Conservation (phyloP, 2,113 vertebrate genomes). For the Paraplagusia blochii region DNA sequence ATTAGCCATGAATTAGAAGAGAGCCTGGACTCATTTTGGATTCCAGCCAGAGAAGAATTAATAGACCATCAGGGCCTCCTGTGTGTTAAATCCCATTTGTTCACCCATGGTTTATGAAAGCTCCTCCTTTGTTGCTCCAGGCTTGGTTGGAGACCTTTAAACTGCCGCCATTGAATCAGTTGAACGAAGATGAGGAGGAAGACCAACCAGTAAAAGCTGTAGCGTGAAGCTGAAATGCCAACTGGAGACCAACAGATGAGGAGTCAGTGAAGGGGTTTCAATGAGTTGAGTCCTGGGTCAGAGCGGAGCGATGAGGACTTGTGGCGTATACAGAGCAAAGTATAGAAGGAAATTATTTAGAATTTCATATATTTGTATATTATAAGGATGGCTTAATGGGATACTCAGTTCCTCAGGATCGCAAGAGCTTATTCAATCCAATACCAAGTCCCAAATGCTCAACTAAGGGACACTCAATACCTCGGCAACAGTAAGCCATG, state of each 20-base stretch:
- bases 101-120: conserved; percentile 83
- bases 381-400: neutral
- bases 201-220: conserved; percentile 45
- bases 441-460: too few species aligned
- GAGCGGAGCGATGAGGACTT: conserved; percentile 61
- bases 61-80: conserved; percentile 91
- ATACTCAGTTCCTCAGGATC: too few species aligned
- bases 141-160: conserved; percentile 72
- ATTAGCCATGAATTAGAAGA: conserved; percentile 94
- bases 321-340: too few species aligned
- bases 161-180: conserved; percentile 73
- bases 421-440: too few species aligned
- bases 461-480: too few species aligned
- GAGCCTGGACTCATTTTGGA: conserved; percentile 87
- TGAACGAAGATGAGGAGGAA: conserved; percentile 75
- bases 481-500: too few species aligned
- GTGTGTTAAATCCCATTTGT: conserved; percentile 94
- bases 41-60: conserved; percentile 88
- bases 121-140: conserved; percentile 74
- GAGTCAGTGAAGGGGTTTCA: conserved; percentile 36
- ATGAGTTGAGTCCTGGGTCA: conserved; percentile 51
- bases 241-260: conserved; percentile 37
- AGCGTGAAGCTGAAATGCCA: conserved; percentile 41
- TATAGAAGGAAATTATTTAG: too few species aligned
- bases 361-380: too few species aligned